These are phyloP conservation scores for Aplocera efformata DNA, from an alignment of 2,888 invertebrate genomes.

Conservation along the genomic window DNA sequence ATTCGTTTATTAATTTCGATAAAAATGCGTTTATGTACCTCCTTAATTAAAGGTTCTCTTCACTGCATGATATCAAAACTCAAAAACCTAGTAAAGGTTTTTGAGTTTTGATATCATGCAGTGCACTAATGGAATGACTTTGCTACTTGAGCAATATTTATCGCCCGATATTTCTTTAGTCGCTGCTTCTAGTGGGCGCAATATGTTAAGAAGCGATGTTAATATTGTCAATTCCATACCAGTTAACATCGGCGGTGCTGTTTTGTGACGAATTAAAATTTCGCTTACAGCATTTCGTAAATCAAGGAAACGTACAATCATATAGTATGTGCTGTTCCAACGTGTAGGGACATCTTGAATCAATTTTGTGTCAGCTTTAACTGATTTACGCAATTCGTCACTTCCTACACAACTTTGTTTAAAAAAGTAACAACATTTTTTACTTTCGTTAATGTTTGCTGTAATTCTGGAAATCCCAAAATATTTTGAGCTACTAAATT, in stretches of 20 bases:
- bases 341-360: conserved; percentile 32
- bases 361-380: conserved; percentile 28
- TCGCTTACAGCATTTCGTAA: conserved; percentile 30
- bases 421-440: conserved; percentile 32
- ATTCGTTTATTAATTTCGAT: conserved; percentile 29
- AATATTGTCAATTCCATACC: conserved; percentile 31
- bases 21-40: conserved; percentile 24
- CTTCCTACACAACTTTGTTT: conserved; percentile 33
- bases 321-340: conserved; percentile 36
- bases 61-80: too few relatives aligned
- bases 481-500: conserved; percentile 3
- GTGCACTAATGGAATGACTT: conserved; percentile 29
- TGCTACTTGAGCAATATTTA: conserved; percentile 37
- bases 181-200: conserved; percentile 39
- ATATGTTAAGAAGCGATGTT: conserved; percentile 30
- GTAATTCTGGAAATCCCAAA: too few relatives aligned
- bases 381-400: conserved; percentile 31
- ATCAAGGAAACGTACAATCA: conserved; percentile 40
- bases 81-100: too few relatives aligned
- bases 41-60: conserved; percentile 23
- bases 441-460: conserved; percentile 15
- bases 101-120: conserved; percentile 13
- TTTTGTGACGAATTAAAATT: conserved; percentile 33
- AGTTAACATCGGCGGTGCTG: conserved; percentile 40
- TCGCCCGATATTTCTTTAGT: conserved; percentile 43